phyloP scores from a whole-genome alignment of 2,113 vertebrate species.

The Alaudala cheleensis region DNA sequence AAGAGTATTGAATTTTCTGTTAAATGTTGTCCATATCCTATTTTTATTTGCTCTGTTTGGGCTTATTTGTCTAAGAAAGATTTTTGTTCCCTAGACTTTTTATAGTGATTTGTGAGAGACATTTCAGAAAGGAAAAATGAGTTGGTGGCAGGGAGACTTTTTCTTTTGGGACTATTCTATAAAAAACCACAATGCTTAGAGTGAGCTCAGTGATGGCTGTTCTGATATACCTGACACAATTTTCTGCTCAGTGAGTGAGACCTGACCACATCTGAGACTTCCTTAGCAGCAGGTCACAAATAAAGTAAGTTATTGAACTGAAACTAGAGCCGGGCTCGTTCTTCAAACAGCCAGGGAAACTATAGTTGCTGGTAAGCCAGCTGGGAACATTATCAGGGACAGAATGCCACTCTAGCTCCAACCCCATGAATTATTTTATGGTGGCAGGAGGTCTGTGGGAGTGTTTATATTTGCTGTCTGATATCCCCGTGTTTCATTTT shows the following conservation, averaged over 20 bases:
- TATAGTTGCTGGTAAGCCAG: not conserved
- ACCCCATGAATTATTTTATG: not conserved
- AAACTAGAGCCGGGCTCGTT: not conserved
- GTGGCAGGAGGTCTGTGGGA: not conserved
- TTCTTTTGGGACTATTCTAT: not conserved
- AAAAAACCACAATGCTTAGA: not conserved
- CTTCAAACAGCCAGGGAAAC: not conserved
- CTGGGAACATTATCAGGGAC: not conserved
- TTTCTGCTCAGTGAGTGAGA: not conserved
- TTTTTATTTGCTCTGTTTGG: not conserved
- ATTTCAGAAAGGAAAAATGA: not conserved
- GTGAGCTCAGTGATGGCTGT: not conserved
- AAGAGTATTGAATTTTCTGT: not conserved
- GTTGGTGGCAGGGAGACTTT: not conserved
- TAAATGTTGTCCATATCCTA: not conserved
- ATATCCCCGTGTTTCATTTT: not conserved
- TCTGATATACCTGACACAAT: not conserved
- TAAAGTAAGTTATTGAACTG: not conserved
- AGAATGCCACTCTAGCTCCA: not conserved
- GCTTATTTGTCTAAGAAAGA: not conserved
- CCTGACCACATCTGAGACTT: not conserved
- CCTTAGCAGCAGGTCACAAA: not conserved
- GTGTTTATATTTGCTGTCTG: slow-evolving; percentile 8
- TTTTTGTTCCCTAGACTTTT: not conserved
- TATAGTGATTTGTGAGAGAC: not conserved